Evolutionary conservation across 2,888 invertebrate genomes (phyloP).

Genomic region (Idaea straminata): DNA sequence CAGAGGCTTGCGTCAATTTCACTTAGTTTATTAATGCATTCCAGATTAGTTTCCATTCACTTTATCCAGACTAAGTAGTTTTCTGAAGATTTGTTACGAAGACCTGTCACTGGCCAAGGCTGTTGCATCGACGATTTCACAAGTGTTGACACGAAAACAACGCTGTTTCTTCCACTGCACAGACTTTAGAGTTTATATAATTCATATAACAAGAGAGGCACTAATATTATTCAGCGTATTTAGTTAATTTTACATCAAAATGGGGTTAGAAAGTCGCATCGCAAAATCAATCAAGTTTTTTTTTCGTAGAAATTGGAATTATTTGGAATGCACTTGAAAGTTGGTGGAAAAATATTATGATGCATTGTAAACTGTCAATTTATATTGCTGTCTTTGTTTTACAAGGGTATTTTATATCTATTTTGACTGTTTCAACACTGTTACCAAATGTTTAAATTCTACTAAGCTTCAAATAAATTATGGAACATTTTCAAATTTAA

Average conservation of each 20-base stretch:
- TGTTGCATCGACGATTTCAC: constrained; percentile 14
- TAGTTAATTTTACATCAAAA: not conserved
- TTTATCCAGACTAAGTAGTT: not conserved
- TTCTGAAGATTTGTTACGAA: constrained; percentile 16
- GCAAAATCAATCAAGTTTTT: not conserved
- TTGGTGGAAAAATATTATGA: not conserved
- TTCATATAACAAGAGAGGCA: not conserved
- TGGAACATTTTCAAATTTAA: not conserved
- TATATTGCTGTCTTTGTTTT: not conserved
- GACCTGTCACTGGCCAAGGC: constrained; percentile 6
- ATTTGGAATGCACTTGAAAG: not conserved
- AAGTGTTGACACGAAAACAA: not conserved
- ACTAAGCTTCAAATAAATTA: not conserved
- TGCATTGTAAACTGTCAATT: not conserved
- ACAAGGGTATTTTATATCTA: not conserved
- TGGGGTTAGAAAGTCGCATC: constrained; percentile 15
- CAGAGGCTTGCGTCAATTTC: not conserved
- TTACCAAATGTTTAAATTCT: not conserved
- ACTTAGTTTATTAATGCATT: not conserved
- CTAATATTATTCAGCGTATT: not conserved
- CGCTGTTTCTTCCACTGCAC: not conserved
- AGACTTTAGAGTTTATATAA: not conserved
- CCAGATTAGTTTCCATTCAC: not conserved
- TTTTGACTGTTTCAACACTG: not conserved
- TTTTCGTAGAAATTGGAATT: not conserved